Conservation (phyloP, 1,140 invertebrate genomes). For the Neodiprion virginianus region DNA sequence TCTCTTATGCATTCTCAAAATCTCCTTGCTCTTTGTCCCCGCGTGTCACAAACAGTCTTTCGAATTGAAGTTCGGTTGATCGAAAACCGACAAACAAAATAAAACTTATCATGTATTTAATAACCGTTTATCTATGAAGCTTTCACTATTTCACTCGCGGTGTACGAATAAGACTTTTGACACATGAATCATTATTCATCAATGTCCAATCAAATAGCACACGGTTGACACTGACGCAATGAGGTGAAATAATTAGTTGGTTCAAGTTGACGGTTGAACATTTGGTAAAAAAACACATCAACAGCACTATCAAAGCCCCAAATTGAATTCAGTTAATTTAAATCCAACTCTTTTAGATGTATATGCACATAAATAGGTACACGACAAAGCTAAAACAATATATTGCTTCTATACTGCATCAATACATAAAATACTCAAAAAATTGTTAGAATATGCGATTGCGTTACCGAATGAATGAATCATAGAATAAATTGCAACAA, state of each 20-base stretch:
- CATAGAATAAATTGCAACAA: too few relatives aligned
- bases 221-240: background rate
- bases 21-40: background rate
- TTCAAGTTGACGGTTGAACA: background rate
- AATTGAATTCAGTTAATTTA: background rate
- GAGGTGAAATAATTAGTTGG: background rate
- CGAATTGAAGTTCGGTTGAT: background rate
- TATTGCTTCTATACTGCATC: too few relatives aligned
- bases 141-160: background rate
- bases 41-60: too few relatives aligned
- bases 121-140: background rate
- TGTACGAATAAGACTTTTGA: too few relatives aligned
- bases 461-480: too few relatives aligned
- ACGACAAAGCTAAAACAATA: too few relatives aligned
- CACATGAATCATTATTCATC: background rate
- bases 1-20: background rate
- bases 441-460: too few relatives aligned
- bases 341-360: background rate
- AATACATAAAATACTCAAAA: too few relatives aligned
- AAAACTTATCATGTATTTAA: background rate
- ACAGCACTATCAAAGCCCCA: background rate
- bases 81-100: background rate
- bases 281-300: background rate
- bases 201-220: background rate
- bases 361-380: too few relatives aligned